Evolutionary conservation across 2,797 vertebrate species (phyloP).

Genomic region (Hybognathus amarus): DNA sequence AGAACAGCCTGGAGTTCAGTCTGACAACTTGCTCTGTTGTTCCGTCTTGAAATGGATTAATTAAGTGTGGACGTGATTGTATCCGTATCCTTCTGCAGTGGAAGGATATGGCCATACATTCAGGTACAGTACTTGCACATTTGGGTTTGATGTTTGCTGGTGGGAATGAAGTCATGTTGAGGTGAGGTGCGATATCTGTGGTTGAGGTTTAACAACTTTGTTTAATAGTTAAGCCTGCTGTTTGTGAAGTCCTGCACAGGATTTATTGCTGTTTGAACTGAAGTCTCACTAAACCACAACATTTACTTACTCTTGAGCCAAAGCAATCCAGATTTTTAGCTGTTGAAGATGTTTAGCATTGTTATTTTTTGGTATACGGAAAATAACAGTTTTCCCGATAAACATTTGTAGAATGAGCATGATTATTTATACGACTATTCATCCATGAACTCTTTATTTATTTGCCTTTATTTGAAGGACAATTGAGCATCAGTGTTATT

Average conservation of each 20-base stretch:
- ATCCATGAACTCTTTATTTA: neutral
- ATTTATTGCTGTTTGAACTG: conserved; percentile 40
- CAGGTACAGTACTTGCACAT: conserved; percentile 69
- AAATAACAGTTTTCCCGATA: neutral
- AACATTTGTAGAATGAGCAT: neutral
- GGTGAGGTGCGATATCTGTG: conserved; percentile 34
- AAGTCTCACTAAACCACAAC: conserved; percentile 23
- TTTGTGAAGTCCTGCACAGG: conserved; percentile 22
- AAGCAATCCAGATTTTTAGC: neutral
- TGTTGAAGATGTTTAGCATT: neutral
- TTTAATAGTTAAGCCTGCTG: conserved; percentile 33
- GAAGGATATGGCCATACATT: conserved; percentile 73
- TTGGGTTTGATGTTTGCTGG: conserved; percentile 14
- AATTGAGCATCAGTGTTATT: neutral
- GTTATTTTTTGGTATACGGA: neutral
- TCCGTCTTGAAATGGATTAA: conserved; percentile 60
- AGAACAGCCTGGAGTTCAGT: conserved; percentile 3
- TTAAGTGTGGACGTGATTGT: conserved; percentile 58
- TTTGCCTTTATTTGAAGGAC: neutral
- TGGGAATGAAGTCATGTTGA: conserved; percentile 10
- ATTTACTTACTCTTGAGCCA: conserved; percentile 4
- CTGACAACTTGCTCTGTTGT: conserved; percentile 19
- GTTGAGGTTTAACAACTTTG: conserved; percentile 17
- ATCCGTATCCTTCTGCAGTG: conserved; percentile 45
- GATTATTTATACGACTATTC: neutral